Percentiles rank a stretch among this genome's conserved stretches.
Evolutionary conservation across 2,797 vertebrate species (phyloP).

Genomic region (Petrocephalus sullivani): DNA sequence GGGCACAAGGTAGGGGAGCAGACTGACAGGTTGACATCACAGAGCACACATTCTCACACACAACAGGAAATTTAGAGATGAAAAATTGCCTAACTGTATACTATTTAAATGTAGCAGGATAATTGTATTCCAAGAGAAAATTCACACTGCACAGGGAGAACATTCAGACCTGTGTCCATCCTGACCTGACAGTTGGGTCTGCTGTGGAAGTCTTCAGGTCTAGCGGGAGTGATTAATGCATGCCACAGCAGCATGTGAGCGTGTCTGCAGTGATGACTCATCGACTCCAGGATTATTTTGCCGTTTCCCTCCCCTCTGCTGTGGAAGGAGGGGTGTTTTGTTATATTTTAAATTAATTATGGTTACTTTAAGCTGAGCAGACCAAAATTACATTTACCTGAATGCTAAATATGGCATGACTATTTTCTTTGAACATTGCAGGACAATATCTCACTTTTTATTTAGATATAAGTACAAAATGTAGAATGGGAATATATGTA

Average conservation of each 20-base stretch:
- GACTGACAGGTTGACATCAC: not conserved
- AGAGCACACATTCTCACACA: not conserved
- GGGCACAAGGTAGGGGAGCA: not conserved
- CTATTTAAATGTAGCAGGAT: not conserved
- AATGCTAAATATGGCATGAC: conserved; percentile 28
- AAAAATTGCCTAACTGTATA: not conserved
- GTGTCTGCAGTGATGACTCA: conserved; percentile 6
- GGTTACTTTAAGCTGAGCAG: conserved; percentile 21
- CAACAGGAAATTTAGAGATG: not conserved
- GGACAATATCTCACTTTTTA: conserved; percentile 15
- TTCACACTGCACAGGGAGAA: not conserved
- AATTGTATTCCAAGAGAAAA: not conserved
- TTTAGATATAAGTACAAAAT: not conserved
- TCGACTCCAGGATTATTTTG: not conserved
- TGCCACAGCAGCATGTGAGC: not conserved
- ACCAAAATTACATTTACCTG: conserved; percentile 26
- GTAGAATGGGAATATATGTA: not conserved
- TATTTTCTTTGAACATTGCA: conserved; percentile 25
- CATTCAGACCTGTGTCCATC: not conserved
- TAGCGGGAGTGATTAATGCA: not conserved
- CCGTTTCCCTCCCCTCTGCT: not conserved
- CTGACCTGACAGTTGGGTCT: not conserved
- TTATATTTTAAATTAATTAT: conserved; percentile 36
- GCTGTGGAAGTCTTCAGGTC: not conserved
- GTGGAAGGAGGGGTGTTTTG: not conserved